Conservation (phyloP, 2,797 vertebrate genomes). For the Podarcis lilfordi region DNA sequence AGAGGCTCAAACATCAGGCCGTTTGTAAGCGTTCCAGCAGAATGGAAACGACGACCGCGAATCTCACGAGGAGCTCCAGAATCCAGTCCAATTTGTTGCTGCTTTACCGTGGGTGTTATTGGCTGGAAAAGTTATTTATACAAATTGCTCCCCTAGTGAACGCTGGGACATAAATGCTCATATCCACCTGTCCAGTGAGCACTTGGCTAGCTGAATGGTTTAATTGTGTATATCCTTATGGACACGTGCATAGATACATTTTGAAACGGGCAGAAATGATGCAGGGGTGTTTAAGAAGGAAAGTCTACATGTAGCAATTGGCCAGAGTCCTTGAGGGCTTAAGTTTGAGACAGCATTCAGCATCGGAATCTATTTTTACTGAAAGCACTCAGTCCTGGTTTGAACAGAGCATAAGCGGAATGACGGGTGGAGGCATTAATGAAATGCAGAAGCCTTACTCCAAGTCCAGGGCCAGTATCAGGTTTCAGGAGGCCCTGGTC, state of each 20-base stretch:
- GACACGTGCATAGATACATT: neutral
- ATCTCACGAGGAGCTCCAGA: neutral
- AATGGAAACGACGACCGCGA: neutral
- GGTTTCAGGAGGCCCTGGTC: neutral
- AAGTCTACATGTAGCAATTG: neutral
- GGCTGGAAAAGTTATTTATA: neutral
- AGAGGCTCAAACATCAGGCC: conserved; percentile 35
- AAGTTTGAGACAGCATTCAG: neutral
- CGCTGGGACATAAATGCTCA: neutral
- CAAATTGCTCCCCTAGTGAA: conserved; percentile 14
- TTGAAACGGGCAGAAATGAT: neutral
- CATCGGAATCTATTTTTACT: neutral
- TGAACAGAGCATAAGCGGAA: neutral
- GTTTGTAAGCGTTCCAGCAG: neutral
- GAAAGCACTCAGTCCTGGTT: neutral
- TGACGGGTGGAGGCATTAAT: neutral
- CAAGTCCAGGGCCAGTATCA: neutral
- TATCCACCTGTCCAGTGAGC: neutral
- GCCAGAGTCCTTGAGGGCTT: neutral
- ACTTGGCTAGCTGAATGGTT: neutral
- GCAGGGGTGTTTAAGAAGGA: neutral
- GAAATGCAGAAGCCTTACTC: neutral
- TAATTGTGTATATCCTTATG: neutral
- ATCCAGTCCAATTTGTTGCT: neutral
- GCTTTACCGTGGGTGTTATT: neutral